phyloP scores from a whole-genome alignment of 2,888 invertebrate species.

The Dermolepida albohirtum region DNA sequence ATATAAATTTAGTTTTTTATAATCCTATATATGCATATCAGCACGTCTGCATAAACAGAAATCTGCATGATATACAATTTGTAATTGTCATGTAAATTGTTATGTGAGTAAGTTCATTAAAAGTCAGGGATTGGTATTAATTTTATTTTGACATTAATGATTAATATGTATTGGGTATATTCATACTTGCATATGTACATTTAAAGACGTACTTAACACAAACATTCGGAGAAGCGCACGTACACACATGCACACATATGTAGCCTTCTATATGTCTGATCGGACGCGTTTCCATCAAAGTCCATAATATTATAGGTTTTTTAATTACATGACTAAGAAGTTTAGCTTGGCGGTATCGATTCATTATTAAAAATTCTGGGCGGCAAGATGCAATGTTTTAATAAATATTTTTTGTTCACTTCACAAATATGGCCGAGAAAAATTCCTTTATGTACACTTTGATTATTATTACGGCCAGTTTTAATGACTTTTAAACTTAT shows the following conservation, averaged over 20 bases:
- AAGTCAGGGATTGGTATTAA: constrained; percentile 24
- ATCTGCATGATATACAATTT: too few species aligned
- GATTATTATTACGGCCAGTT: constrained; percentile 23
- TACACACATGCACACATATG: constrained; percentile 1
- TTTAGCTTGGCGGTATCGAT: constrained; percentile 40
- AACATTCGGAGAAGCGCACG: background rate
- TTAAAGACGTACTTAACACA: too few species aligned
- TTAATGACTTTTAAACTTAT: constrained; percentile 39
- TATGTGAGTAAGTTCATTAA: too few species aligned
- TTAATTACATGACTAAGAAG: constrained; percentile 47
- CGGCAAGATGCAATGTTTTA: constrained; percentile 42
- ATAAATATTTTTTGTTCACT: constrained; percentile 44
- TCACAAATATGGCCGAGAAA: constrained; percentile 33
- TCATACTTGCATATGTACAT: too few species aligned
- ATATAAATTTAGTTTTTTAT: too few species aligned
- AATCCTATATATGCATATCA: too few species aligned
- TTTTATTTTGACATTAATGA: constrained; percentile 44
- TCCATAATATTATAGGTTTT: constrained; percentile 41
- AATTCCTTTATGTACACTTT: constrained; percentile 29
- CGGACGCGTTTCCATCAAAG: constrained; percentile 39
- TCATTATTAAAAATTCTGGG: constrained; percentile 45
- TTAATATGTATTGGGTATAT: constrained; percentile 38
- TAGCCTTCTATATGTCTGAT: constrained; percentile 35
- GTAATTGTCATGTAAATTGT: too few species aligned
- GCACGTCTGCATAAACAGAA: too few species aligned